Base-by-base conservation (phyloP, 1,140 invertebrate species). In the Penaeus indicus region DNA sequence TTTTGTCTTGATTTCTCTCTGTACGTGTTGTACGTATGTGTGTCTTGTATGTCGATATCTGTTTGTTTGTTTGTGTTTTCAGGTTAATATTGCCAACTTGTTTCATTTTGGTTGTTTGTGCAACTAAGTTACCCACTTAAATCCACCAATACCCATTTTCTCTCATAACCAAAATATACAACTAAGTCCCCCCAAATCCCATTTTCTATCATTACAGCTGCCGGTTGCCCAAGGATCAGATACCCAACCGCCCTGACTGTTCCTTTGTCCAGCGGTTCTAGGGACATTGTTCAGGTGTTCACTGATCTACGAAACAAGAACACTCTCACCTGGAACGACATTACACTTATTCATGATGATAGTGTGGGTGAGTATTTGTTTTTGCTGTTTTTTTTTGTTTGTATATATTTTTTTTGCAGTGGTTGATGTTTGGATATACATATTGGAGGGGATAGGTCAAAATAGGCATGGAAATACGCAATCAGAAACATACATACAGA, bases 271-370 rank as follows among this genome's bases (percentile, higher is more conserved):
- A 92, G 93, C 1, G 92, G 93, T 5, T 95, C 96, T 4, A 93
- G 95, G 77, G 96, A 97, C 92, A 92, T 97, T 64, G 94, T 96
- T 0, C 96, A 97, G 93, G 92, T 97, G 10, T 92, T 97, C 19
- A 92, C 96, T 0, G 96, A 97, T 92, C 92, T 96, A 22, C 94
- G 95, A 88, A 94, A 94, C 8, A 93, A 92, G 11, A 93, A 94
- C 69, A 93, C 94, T 21, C 93, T 96, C 25, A 93, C 94, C 75
- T 97, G 96, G 96, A 95, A 95, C 88, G 94, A 95, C 22, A 94
- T 95, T 16, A 94, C 95, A 75, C 92, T 97, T 47, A 92, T 97
- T 47, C 94, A 96, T 91, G 96, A 97, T 91, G 93, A 95, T 90
- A 94, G 94, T 0, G 94, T 96, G 84, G 94, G 96, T 97, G 93